Evolutionary conservation across 2,113 vertebrate species (phyloP), one percentile per base, ranked within the genome.

Genomic region (Rhynchomys soricoides): DNA sequence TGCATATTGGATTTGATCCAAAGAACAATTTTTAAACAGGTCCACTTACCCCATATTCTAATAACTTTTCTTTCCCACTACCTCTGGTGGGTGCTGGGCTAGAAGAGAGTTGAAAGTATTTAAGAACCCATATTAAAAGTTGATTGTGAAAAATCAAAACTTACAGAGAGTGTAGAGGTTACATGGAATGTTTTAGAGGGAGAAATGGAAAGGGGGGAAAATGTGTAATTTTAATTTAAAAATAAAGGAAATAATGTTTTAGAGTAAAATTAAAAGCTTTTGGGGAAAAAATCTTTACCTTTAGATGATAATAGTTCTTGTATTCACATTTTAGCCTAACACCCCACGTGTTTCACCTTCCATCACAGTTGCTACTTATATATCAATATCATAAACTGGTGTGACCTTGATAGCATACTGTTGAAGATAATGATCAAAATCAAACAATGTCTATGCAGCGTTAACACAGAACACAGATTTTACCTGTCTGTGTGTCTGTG

Each of bases 301-400:
- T 57, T 57, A 59, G 21, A 15, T 82, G 21, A 82, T 37, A 57
- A 12, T 64, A 78, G 78, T 62, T 79, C 24, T 21, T 85, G 43
- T 48, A 1, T 17, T 59, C 0, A 0, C 17, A 4, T 59, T n/a
- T 15, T 59, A 26, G 1, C 2, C 5, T 59, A 82, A 17, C 7
- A 59, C 7, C 3, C 3, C 40, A 15, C 59, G 12, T 59, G 13
- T 29, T 43, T 82, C 6, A 0, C 57, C 34, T 21, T 92, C 86
- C 75, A 55, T 62, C n/a, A 43, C 43, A 1, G 4, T 4, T 24
- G 48, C 34, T 70, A 40, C 57, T 88, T 62, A 79, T 82, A 71
- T 19, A 74, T 34, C 22, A 86, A 6, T 62, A 66, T 55, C 45
- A 77, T 57, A 52, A 64, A 45, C 57, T 48, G 21, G 9, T 31